Base-by-base conservation (phyloP, 2,113 vertebrate genomes). In the Nettapus auritus region DNA sequence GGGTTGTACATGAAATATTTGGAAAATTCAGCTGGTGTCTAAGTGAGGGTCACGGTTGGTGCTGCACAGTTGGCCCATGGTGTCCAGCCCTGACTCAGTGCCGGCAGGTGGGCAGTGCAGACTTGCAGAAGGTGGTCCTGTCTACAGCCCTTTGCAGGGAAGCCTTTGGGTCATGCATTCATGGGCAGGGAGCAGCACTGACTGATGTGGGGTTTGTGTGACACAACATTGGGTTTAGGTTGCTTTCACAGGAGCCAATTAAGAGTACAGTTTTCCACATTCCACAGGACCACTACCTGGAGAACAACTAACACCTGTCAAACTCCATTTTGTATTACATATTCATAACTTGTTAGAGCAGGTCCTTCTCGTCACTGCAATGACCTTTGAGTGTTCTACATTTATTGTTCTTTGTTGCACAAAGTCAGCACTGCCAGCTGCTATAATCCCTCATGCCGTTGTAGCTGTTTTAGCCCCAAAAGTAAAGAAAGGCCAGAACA, bases 301-400 rank as follows among this genome's bases (percentile, higher is more conserved):
- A 89, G 56, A 97, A 70, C 34, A 75, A 52, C 95, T 93, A 86
- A 64, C 46, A 90, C 64, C 76, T 78, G 88, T 90, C 92, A 94
- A 89, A 71, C 56, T 92, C 86, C 66, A 92, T 96, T 94, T 95
- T 92, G 33, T 86, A 9, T 89, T 95, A 84, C 90, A 90, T 96
- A 96, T 97, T 96, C 80, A 90, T 92, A 89, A 82, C 81, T 92
- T 95, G 90, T 84, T 96, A 86, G 48, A 84, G 56, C 86, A 93
- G 90, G 90, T 92, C 88, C 80, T 13, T 6, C 69, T 96, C 71
- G 13, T 88, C 80, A 92, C 76, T 76, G 70, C 57, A 69, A 34
- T 84, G 93, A 94, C 94, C 92, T 95, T 84, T 95, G 53, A 70
- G 60, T 95, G 77, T 93, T 95, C 13, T 29, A 68, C 70, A 79